Evolutionary conservation across 1,140 invertebrate genomes (phyloP).

Genomic region (Drosophila lini): DNA sequence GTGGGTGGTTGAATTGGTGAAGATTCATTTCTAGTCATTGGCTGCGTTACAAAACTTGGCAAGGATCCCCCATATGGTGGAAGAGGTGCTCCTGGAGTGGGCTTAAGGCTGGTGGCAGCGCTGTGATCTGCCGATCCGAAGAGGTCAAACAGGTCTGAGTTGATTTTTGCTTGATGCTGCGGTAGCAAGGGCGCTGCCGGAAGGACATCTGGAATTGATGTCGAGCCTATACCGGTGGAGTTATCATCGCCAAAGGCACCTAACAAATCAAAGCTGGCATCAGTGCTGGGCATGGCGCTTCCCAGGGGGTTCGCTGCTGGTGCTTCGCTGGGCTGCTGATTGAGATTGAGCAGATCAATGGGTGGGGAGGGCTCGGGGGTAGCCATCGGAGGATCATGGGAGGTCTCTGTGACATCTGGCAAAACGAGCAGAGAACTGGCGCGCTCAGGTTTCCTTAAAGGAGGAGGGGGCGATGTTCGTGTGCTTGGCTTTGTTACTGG

Average conservation of each 20-base stretch:
- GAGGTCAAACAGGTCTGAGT: conserved; percentile 77
- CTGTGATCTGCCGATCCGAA: conserved; percentile 67
- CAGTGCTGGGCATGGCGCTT: conserved; percentile 85
- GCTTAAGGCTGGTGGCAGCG: conserved; percentile 48
- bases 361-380: conserved; percentile 76
- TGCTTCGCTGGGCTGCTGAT: conserved; percentile 67
- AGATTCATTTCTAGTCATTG: conserved; percentile 66
- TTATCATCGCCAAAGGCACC: conserved; percentile 85
- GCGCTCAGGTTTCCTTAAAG: conserved; percentile 35
- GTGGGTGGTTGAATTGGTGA: conserved; percentile 63
- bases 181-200: conserved; percentile 45
- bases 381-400: conserved; percentile 51
- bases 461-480: conserved; percentile 25
- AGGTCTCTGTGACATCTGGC: conserved; percentile 78
- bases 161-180: conserved; percentile 58
- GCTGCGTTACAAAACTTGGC: conserved; percentile 57
- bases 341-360: conserved; percentile 86
- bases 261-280: conserved; percentile 87
- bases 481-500: conserved; percentile 75
- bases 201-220: conserved; percentile 75
- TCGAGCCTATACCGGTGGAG: conserved; percentile 73
- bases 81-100: conserved; percentile 19
- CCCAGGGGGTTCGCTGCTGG: conserved; percentile 52
- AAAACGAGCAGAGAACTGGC: conserved; percentile 66
- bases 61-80: conserved; percentile 61